phyloP scores from a whole-genome alignment of 2,888 invertebrate species.

The Drosophila diplacantha region DNA sequence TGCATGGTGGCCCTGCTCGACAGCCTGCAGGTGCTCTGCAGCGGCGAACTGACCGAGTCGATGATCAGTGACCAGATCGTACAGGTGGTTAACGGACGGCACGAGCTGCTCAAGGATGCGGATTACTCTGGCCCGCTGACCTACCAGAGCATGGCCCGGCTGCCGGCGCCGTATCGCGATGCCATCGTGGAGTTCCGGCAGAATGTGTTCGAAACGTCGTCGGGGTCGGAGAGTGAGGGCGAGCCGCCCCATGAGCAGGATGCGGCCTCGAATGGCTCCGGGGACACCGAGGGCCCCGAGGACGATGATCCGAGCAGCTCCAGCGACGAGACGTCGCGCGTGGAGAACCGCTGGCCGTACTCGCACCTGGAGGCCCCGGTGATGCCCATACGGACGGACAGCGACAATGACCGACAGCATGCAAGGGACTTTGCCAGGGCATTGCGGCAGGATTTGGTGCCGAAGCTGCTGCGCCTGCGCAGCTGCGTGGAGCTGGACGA shows the following conservation, averaged over 20 bases:
- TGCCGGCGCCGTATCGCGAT: conserved; percentile 89
- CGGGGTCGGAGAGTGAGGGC: conserved; percentile 82
- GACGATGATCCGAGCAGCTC: conserved; percentile 79
- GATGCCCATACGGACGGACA: conserved; percentile 80
- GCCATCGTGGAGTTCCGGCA: conserved; percentile 84
- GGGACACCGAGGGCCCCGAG: conserved; percentile 85
- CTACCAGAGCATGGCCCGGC: conserved; percentile 88
- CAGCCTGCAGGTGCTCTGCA: conserved; percentile 89
- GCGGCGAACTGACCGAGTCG: conserved; percentile 84
- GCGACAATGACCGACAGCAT: conserved; percentile 91
- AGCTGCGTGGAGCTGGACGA: conserved; percentile 94
- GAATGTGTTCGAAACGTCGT: conserved; percentile 81
- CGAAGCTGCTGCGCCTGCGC: conserved; percentile 85
- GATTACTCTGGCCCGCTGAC: conserved; percentile 92
- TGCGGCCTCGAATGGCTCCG: conserved; percentile 87
- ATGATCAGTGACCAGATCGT: conserved; percentile 79
- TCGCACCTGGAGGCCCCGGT: conserved; percentile 77
- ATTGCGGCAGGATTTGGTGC: conserved; percentile 85
- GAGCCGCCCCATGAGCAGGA: conserved; percentile 83
- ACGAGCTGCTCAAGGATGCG: conserved; percentile 83
- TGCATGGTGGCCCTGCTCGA: conserved; percentile 90
- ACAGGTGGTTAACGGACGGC: conserved; percentile 82
- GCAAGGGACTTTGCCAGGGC: conserved; percentile 90
- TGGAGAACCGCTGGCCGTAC: conserved; percentile 78
- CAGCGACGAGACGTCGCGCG: conserved; percentile 77